Base-by-base conservation (phyloP, 2,888 invertebrate genomes). In the Andrena bucephala region DNA sequence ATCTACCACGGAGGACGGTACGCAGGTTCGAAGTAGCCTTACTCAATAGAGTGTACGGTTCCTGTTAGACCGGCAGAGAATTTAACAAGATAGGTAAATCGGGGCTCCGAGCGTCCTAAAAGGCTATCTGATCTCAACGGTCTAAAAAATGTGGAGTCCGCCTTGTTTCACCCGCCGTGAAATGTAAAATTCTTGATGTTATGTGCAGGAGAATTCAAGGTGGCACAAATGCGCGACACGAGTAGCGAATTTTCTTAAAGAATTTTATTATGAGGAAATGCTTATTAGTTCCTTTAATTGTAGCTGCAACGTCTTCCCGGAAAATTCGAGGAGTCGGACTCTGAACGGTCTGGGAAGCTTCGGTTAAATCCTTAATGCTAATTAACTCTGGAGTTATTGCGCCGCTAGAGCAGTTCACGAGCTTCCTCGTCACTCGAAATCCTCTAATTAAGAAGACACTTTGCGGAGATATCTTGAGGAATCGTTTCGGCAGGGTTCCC, bases 291-390 rank as follows among this genome's bases (percentile, higher is more conserved):
- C n/a, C 6, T 3, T n/a, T 42, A 36, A 63, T 29, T 59, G 16
- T 6, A 6, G 16, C 0, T 52, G 8, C 5, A 7, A 16, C 31
- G 7, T 31, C 7, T 31, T 31, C n/a, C 0, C 31, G 2, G 7
- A 31, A 31, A n/a, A 10, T 29, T 59, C 60, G n/a, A 5, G 16
- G 31, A 7, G 29, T 60, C 60, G 29, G 29, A 7, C n/a, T 60
- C 2, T 6, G 29, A 29, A 20, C 6, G 48, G 20, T 27, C 13
- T 5, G 13, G 20, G 48, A 60, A 42, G 16, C 42, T 54, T 54
- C 54, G 5, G 69, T 60, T 70, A 42, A 60, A 70, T 70, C 13
- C 59, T 70, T 48, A 60, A 48, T 16, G 59, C 60, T 59, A 70
- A 70, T 60, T 70, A 59, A 24, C 59, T 36, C 5, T 13, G 36